Conservation (phyloP, 2,797 vertebrate species). For the Phyllotis vaccarum region DNA sequence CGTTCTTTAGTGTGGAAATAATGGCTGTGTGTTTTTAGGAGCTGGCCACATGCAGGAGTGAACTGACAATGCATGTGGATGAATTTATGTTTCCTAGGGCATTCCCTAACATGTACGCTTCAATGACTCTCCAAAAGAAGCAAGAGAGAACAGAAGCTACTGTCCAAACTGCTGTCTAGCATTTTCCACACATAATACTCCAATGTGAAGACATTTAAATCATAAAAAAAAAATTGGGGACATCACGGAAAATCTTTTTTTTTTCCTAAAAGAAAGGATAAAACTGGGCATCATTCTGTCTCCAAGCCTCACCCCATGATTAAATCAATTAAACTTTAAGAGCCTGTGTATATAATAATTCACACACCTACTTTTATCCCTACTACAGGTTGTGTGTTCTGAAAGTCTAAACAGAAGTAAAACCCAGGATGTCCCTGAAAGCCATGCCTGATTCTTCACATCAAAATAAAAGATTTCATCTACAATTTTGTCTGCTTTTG, state of each 20-base stretch:
- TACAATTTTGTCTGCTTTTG: neutral
- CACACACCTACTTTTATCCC: neutral
- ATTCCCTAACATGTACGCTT: neutral
- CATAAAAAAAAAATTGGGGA: constrained; percentile 35
- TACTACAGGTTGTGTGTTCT: neutral
- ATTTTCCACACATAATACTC: neutral
- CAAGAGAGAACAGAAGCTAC: constrained; percentile 44
- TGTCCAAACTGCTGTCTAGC: constrained; percentile 19
- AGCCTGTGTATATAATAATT: constrained; percentile 4
- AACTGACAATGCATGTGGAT: neutral
- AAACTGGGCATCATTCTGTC: constrained; percentile 21
- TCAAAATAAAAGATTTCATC: neutral
- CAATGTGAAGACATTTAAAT: constrained; percentile 29
- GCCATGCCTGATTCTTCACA: neutral
- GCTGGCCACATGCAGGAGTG: neutral
- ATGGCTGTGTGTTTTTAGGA: neutral
- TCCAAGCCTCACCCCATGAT: constrained; percentile 52
- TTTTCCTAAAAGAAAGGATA: constrained; percentile 39
- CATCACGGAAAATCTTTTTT: constrained; percentile 57
- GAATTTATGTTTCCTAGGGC: constrained; percentile 32
- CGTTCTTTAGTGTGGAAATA: constrained; percentile 31
- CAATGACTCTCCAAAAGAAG: neutral
- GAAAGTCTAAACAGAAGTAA: neutral
- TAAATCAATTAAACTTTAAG: constrained; percentile 54
- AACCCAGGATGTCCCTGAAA: neutral